Conservation (phyloP, 2,113 vertebrate species). For the Mesembrinibis cayennensis region DNA sequence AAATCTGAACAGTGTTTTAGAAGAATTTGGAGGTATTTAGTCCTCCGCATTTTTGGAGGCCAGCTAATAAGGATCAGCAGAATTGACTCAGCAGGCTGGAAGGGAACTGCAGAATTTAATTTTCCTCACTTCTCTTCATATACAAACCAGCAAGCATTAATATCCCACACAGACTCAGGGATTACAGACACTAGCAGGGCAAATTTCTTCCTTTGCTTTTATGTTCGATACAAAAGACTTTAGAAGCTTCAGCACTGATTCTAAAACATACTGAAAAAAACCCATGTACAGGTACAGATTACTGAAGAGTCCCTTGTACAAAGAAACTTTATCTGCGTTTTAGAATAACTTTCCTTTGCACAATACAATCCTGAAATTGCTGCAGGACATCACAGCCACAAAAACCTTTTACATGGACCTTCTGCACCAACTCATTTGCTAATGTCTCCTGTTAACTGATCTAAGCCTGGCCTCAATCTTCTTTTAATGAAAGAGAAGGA, state of each 20-base stretch:
- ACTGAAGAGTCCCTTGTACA: neutral
- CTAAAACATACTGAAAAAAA: neutral
- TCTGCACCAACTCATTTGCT: slow-evolving; percentile 8
- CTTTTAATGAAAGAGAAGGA: slow-evolving; percentile 44
- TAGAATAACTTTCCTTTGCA: neutral
- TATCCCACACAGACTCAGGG: neutral
- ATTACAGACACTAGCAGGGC: neutral
- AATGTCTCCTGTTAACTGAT: slow-evolving; percentile 24
- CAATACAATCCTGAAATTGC: neutral
- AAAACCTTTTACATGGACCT: neutral
- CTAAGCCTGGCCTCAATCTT: slow-evolving; percentile 63
- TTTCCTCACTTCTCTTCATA: neutral
- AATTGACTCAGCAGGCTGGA: neutral
- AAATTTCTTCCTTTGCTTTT: neutral
- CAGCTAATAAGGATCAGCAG: neutral
- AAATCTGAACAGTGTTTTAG: neutral
- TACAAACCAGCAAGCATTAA: neutral
- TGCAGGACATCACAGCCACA: neutral
- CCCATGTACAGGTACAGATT: neutral
- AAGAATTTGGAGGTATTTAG: neutral
- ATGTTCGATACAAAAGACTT: neutral
- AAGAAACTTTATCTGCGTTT: neutral
- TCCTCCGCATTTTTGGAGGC: neutral
- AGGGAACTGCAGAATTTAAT: neutral
- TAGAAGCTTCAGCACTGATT: neutral